phyloP scores from a whole-genome alignment of 2,797 vertebrate species.

The Leuciscus waleckii region DNA sequence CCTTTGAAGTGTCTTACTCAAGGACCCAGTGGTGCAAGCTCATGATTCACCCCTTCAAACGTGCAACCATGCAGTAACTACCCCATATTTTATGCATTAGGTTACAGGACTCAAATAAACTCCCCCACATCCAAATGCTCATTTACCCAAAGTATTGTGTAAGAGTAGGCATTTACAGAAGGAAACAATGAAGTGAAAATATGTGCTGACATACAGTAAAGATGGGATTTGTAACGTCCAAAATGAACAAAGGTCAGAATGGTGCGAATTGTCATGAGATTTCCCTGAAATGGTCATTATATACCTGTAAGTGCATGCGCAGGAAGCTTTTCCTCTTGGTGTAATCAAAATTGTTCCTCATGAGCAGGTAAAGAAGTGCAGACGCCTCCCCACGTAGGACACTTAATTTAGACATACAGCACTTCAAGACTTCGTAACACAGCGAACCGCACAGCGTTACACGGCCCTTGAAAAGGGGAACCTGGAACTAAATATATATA shows the following conservation, averaged over 20 bases:
- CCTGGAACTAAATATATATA: conserved; percentile 83
- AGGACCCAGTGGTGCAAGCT: neutral
- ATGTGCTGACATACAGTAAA: neutral
- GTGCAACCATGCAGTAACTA: neutral
- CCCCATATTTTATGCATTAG: neutral
- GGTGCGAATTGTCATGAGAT: no score
- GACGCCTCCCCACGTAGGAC: conserved; percentile 90
- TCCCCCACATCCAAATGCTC: neutral
- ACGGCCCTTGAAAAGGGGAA: conserved; percentile 93
- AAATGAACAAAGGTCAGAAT: neutral
- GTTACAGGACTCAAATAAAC: neutral
- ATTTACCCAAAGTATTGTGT: neutral
- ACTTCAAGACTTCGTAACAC: conserved; percentile 96
- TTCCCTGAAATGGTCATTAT: conserved; percentile 33
- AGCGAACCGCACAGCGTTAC: conserved; percentile 92
- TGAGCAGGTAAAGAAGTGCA: conserved; percentile 92
- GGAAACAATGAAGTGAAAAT: neutral
- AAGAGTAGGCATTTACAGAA: neutral
- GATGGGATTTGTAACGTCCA: neutral
- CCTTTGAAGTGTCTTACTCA: no score
- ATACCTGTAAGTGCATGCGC: conserved; percentile 94
- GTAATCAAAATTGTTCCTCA: conserved; percentile 97
- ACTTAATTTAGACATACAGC: conserved; percentile 92
- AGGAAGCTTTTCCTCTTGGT: conserved; percentile 94
- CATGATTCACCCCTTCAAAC: neutral